These are phyloP conservation scores for Drosophila subsilvestris DNA, from an alignment of 2,888 invertebrate genomes.

Conservation along the genomic window DNA sequence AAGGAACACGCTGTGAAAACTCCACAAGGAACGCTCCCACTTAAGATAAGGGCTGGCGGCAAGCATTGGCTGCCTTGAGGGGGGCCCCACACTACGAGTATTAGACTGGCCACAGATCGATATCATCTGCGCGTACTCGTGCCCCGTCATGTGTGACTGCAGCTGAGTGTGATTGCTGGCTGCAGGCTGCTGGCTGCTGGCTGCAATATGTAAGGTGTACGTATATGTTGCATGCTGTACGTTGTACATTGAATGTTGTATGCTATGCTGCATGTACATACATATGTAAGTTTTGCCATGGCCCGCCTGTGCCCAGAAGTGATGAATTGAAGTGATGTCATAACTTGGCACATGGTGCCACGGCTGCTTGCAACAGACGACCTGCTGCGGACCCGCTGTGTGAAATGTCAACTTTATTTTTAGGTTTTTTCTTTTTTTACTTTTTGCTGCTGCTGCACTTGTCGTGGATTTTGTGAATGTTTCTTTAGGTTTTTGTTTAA, in stretches of 20 bases:
- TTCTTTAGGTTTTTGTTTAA: conserved; percentile 53
- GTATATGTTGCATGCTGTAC: conserved; percentile 8
- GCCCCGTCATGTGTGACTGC: conserved; percentile 37
- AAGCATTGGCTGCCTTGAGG: conserved; percentile 13
- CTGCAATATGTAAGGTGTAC: not conserved
- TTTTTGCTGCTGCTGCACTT: not conserved
- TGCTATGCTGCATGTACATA: conserved; percentile 10
- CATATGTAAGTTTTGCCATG: conserved; percentile 14
- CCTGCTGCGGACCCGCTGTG: conserved; percentile 68
- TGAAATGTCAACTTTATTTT: conserved; percentile 74
- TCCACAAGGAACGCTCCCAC: not conserved
- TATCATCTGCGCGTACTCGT: conserved; percentile 50
- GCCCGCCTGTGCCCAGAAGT: conserved; percentile 47
- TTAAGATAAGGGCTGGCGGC: conserved; percentile 1
- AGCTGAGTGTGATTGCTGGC: not conserved
- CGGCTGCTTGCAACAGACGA: conserved; percentile 73
- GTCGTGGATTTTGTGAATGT: conserved; percentile 24
- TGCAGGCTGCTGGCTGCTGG: not conserved
- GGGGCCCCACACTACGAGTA: conserved; percentile 36
- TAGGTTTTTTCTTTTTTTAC: conserved; percentile 23
- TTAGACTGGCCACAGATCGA: conserved; percentile 58
- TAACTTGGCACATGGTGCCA: conserved; percentile 77
- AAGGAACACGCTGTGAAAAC: conserved; percentile 1
- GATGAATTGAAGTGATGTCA: conserved; percentile 77
- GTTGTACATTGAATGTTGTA: conserved; percentile 16